Percentiles rank a stretch among this genome's conserved stretches.
phyloP scores from a whole-genome alignment of 2,888 invertebrate genomes.

The Cephus pulcher region DNA sequence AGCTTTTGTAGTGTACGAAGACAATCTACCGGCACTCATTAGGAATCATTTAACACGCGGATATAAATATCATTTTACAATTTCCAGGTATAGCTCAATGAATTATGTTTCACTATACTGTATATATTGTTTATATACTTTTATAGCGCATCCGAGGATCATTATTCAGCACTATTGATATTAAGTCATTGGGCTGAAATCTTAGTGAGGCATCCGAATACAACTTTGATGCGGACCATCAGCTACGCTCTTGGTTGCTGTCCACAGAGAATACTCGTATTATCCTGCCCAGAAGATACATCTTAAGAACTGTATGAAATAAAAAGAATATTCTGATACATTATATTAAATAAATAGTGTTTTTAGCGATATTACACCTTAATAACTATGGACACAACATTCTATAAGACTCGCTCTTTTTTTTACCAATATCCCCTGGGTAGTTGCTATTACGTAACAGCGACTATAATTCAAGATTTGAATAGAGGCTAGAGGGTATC shows the following conservation, averaged over 20 bases:
- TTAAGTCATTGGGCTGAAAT: slow-evolving; percentile 39
- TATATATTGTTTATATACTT: not conserved
- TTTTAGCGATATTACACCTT: not conserved
- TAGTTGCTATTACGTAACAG: too few relatives aligned
- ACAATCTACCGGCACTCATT: slow-evolving; percentile 32
- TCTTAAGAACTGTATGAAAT: not conserved
- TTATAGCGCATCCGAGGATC: slow-evolving; percentile 25
- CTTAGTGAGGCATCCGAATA: slow-evolving; percentile 33
- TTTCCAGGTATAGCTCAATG: slow-evolving; percentile 32
- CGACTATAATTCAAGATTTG: too few relatives aligned
- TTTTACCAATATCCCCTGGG: too few relatives aligned
- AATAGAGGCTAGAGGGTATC: too few relatives aligned
- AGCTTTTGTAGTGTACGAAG: slow-evolving; percentile 35
- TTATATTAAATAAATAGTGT: not conserved
- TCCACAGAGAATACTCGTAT: slow-evolving; percentile 31
- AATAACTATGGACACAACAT: too few relatives aligned
- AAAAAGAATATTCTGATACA: not conserved
- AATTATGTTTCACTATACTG: not conserved
- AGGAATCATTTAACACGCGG: slow-evolving; percentile 32
- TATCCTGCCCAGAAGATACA: slow-evolving; percentile 26
- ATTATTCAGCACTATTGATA: slow-evolving; percentile 35
- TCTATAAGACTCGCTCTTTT: too few relatives aligned
- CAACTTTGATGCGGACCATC: slow-evolving; percentile 37
- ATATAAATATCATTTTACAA: slow-evolving; percentile 37
- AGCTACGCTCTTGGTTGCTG: slow-evolving; percentile 33